These are phyloP conservation scores for Anguilla megastoma DNA, from an alignment of 2,797 vertebrate genomes.

Conservation along the genomic window DNA sequence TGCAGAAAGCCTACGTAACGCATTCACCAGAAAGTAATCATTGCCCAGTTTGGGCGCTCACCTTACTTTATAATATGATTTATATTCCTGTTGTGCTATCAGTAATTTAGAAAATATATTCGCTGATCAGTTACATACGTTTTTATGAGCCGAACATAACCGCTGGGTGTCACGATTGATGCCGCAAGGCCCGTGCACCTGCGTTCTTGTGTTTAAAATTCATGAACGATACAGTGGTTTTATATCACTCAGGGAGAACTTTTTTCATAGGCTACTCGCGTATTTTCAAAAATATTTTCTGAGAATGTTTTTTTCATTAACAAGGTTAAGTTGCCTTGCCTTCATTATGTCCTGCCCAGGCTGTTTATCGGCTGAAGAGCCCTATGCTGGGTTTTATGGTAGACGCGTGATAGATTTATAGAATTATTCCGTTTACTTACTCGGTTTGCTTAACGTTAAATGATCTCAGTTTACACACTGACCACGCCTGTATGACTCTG, in stretches of 20 bases:
- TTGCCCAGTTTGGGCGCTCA: not conserved
- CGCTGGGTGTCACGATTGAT: not conserved
- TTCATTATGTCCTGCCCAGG: not conserved
- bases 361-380: not conserved
- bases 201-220: not conserved
- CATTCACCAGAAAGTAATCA: not conserved
- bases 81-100: not conserved
- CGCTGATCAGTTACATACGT: not conserved
- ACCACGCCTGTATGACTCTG: not conserved
- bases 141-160: not conserved
- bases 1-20: not conserved
- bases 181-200: not conserved
- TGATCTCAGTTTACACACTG: not conserved
- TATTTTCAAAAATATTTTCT: not conserved
- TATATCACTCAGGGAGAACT: not conserved
- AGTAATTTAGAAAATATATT: not conserved
- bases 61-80: not conserved
- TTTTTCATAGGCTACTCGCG: not conserved
- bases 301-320: too few relatives aligned
- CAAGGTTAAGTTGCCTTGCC: too few relatives aligned
- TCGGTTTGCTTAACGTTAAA: not conserved
- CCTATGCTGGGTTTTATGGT: not conserved
- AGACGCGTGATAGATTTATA: not conserved
- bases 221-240: not conserved
- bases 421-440: too few relatives aligned